phyloP scores from a whole-genome alignment of 2,888 invertebrate genomes.

The Hydroisotoma schaefferi region DNA sequence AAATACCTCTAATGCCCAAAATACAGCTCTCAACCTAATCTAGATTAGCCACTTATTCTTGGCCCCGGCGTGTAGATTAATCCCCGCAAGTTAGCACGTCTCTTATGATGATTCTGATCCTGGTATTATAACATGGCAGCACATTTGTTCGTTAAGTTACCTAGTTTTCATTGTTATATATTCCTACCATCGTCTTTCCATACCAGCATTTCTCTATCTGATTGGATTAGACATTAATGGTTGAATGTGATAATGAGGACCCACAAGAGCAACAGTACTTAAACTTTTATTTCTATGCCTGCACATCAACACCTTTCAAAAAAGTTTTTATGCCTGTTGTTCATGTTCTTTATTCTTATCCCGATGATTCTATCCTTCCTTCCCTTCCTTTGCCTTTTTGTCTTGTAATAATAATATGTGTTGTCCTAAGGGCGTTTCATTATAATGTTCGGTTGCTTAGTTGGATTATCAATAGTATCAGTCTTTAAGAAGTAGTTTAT shows the following conservation, averaged over 20 bases:
- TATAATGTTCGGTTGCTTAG: not conserved
- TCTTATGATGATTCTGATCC: no score
- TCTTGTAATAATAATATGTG: not conserved
- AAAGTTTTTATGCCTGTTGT: not conserved
- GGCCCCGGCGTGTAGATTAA: constrained; percentile 20
- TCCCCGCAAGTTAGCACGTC: no score
- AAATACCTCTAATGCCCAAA: no score
- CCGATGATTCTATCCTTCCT: no score
- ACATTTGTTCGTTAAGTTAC: no score
- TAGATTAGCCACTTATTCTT: no score
- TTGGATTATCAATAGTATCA: no score
- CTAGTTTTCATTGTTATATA: no score
- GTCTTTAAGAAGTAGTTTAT: no score
- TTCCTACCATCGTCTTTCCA: constrained; percentile 1
- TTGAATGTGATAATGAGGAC: constrained; percentile 19
- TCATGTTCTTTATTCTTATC: not conserved
- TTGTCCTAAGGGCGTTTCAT: not conserved
- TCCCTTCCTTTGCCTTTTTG: no score
- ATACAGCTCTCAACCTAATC: no score
- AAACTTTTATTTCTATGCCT: not conserved
- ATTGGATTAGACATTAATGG: constrained; percentile 2
- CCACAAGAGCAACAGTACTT: constrained; percentile 4
- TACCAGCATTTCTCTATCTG: constrained; percentile 32
- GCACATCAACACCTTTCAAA: constrained; percentile 13
- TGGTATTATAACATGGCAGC: no score